Conservation (phyloP, 1,140 invertebrate species). For the Papilio polytes region DNA sequence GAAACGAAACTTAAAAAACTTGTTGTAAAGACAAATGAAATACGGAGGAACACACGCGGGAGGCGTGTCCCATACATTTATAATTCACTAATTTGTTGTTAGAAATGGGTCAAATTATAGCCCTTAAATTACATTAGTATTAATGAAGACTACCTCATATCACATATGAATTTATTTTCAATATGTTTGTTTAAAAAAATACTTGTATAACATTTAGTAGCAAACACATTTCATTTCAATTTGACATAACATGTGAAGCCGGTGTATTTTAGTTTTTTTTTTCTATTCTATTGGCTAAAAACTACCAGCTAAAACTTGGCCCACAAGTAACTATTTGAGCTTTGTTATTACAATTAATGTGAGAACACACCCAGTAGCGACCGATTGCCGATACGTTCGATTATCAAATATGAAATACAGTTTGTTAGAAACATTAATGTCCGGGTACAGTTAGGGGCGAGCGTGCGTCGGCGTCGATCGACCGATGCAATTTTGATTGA, state of each 20-base stretch:
- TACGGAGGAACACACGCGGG: slow-evolving; percentile 58
- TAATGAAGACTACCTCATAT: slow-evolving; percentile 68
- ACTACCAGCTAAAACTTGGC: neutral
- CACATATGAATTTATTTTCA: slow-evolving; percentile 52
- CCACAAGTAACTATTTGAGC: neutral
- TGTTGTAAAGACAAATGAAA: slow-evolving; percentile 74
- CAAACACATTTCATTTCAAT: no score
- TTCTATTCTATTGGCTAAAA: neutral
- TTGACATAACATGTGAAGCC: no score
- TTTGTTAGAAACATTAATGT: slow-evolving; percentile 38
- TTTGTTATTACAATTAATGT: slow-evolving; percentile 2
- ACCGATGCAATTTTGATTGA: slow-evolving; percentile 82
- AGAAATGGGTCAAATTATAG: slow-evolving; percentile 76
- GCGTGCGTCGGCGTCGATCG: slow-evolving; percentile 67
- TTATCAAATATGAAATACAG: slow-evolving; percentile 27
- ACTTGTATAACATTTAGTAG: neutral
- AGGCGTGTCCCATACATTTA: slow-evolving; percentile 77
- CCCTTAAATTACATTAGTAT: slow-evolving; percentile 79
- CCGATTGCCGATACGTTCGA: slow-evolving; percentile 6
- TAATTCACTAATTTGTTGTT: slow-evolving; percentile 82
- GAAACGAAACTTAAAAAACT: slow-evolving; percentile 53
- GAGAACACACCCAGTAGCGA: neutral
- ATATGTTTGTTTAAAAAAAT: neutral
- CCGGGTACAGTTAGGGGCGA: slow-evolving; percentile 54
- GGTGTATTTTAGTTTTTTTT: no score